Evolutionary conservation across 2,113 vertebrate species (phyloP).

Genomic region (Noctilio leporinus): DNA sequence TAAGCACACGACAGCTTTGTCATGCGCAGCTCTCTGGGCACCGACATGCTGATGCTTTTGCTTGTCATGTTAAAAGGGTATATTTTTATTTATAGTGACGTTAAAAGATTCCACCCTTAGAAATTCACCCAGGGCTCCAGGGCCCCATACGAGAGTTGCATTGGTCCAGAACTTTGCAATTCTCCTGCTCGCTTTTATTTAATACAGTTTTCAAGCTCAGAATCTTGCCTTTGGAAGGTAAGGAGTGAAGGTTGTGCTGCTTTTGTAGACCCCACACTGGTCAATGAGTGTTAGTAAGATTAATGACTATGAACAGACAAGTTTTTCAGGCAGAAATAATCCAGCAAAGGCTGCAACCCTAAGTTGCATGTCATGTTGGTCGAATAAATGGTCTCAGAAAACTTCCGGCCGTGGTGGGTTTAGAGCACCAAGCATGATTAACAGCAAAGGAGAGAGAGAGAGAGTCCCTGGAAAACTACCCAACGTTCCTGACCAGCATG

Average conservation of each 20-base stretch:
- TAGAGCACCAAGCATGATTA: too few species aligned
- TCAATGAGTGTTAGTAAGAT: background rate
- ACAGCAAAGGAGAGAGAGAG: background rate
- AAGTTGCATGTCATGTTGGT: too few species aligned
- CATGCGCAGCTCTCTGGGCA: background rate
- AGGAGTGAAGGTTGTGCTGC: background rate
- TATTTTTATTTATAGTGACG: background rate
- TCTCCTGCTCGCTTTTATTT: background rate
- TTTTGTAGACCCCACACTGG: background rate
- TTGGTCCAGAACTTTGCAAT: background rate
- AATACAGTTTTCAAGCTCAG: background rate
- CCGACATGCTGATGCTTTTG: background rate
- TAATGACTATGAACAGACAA: background rate
- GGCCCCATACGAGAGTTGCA: background rate
- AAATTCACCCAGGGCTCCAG: background rate
- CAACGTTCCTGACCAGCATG: background rate
- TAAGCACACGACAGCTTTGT: background rate
- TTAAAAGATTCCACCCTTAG: background rate
- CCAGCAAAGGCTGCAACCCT: background rate
- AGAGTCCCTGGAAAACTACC: background rate
- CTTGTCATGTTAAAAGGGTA: background rate
- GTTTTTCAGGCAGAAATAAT: background rate
- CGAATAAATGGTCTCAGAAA: background rate
- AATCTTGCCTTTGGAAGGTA: background rate
- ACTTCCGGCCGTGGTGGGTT: background rate